Evolutionary conservation across 2,113 vertebrate genomes (phyloP).

Genomic region (Micronycteris hirsuta): DNA sequence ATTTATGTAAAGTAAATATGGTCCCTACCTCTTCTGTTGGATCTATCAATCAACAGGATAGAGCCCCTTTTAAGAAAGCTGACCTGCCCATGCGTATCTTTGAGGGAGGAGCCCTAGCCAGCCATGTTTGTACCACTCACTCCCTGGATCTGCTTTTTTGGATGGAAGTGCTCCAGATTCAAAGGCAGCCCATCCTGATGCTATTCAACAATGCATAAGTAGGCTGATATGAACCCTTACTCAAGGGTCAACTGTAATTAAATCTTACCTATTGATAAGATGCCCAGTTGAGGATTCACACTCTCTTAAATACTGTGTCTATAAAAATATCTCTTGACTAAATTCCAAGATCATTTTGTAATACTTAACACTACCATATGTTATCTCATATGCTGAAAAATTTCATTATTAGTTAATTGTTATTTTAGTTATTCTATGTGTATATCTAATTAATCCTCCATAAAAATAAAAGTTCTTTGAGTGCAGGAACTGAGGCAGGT

Average conservation of each 20-base stretch:
- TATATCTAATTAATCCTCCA: neutral
- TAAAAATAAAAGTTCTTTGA: neutral
- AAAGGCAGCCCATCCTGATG: neutral
- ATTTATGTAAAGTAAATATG: neutral
- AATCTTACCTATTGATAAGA: constrained; percentile 32
- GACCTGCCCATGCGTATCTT: neutral
- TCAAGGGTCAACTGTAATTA: neutral
- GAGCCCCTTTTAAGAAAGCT: neutral
- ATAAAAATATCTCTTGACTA: constrained; percentile 2
- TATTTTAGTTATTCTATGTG: neutral
- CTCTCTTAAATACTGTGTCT: neutral
- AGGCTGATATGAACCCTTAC: neutral
- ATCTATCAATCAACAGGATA: neutral
- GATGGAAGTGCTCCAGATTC: neutral
- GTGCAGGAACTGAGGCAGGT: neutral
- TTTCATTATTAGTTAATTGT: constrained; percentile 5
- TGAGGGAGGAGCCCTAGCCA: neutral
- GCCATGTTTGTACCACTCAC: neutral
- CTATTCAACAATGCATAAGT: neutral
- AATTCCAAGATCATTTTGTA: neutral
- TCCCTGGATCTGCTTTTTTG: neutral
- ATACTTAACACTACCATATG: neutral
- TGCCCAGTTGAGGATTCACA: neutral
- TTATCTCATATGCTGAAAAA: neutral
- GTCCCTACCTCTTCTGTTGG: neutral